Percentiles rank a stretch among this genome's conserved stretches.
These are phyloP conservation scores for Monodelphis domestica DNA, from an alignment of 2,797 vertebrate species.

Conservation along the genomic window DNA sequence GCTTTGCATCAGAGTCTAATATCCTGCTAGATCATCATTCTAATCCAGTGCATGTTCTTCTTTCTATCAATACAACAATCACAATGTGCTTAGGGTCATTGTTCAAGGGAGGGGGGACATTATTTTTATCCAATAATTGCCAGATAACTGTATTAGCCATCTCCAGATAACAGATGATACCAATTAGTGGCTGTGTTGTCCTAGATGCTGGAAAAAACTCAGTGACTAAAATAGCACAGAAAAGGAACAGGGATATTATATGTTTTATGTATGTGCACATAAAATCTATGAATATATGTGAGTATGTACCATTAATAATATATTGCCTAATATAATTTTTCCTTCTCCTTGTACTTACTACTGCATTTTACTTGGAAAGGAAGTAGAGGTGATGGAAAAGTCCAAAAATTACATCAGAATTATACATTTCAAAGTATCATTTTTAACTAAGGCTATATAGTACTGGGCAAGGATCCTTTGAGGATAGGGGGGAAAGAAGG, in stretches of 20 bases:
- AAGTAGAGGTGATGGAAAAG: background rate
- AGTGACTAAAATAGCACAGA: background rate
- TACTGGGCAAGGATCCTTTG: background rate
- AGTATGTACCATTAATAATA: conserved; percentile 4
- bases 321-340: background rate
- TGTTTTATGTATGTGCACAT: background rate
- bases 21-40: background rate
- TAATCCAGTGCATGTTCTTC: background rate
- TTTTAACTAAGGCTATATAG: background rate
- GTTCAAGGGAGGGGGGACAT: background rate
- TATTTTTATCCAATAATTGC: conserved; percentile 31
- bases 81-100: background rate
- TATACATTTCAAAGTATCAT: conserved; percentile 1
- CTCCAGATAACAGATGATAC: background rate
- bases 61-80: background rate
- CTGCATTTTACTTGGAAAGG: background rate
- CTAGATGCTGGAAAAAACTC: background rate
- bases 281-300: conserved; percentile 4
- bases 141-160: background rate
- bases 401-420: background rate
- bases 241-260: background rate
- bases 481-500: background rate
- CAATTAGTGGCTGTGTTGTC: background rate
- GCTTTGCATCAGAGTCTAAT: background rate
- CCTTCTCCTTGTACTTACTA: background rate